Percentiles rank a stretch among this genome's conserved stretches.
These are phyloP conservation scores for Conus ventricosus DNA, from an alignment of 1,140 invertebrate genomes.

Conservation along the genomic window DNA sequence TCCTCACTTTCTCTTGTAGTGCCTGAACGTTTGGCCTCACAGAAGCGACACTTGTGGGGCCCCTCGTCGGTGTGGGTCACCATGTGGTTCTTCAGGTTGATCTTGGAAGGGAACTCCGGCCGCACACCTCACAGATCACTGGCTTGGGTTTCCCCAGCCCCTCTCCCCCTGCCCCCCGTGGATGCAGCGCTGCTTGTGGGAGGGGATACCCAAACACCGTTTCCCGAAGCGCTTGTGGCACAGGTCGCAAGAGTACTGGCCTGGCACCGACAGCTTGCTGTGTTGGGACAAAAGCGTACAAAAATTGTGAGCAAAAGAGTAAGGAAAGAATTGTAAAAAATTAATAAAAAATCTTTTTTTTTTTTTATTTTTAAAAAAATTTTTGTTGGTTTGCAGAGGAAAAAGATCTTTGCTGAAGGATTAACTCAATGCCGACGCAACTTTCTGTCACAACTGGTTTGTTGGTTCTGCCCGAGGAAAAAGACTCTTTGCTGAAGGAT, in stretches of 20 bases:
- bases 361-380: no score
- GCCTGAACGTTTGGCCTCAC: slow-evolving; percentile 29
- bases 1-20: slow-evolving; percentile 28
- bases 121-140: slow-evolving; percentile 29
- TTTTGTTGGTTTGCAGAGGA: no score
- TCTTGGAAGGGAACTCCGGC: slow-evolving; percentile 25
- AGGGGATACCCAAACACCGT: not conserved
- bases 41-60: slow-evolving; percentile 29
- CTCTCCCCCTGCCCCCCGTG: not conserved
- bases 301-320: not conserved
- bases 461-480: no score
- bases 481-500: no score
- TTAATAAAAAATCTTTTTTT: no score
- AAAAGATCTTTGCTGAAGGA: no score
- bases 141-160: slow-evolving; percentile 8
- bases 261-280: slow-evolving; percentile 19
- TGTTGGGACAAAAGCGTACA: not conserved
- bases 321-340: no score
- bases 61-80: slow-evolving; percentile 32
- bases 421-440: no score
- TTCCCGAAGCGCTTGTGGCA: slow-evolving; percentile 29
- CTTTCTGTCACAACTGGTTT: no score
- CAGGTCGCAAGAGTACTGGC: slow-evolving; percentile 18
- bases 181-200: not conserved
- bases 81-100: slow-evolving; percentile 33